Base-by-base conservation (phyloP, 2,113 vertebrate species). In the Protobothrops flavoviridis region DNA sequence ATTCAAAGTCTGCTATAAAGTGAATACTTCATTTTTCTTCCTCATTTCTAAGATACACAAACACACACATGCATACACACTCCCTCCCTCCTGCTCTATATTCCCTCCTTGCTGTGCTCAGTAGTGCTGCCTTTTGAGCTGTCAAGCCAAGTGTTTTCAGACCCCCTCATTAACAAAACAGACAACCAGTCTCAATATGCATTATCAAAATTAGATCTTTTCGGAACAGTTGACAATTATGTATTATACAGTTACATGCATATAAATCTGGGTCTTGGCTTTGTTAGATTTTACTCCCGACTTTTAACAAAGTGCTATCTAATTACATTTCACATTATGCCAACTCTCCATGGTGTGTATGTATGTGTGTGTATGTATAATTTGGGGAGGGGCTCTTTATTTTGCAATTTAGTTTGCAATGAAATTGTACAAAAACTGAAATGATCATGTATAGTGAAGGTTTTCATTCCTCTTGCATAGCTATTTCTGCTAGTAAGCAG, bases 121-220 rank as follows among this genome's bases (percentile, higher is more conserved):
- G 94, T 93, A 87, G 88, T 94, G 96, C 95, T 97, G 96, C 95
- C 94, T 96, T 97, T 94, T 94, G 96, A 96, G 97, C 95, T 97
- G 97, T 97, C 97, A 97, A 96, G 95, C 95, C 94, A 97, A 97
- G 96, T 96, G 96, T 97, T 97, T 97, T 97, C 97, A 96, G 97
- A 97, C 97, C 93, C 93, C 57, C 93, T 96, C 95, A 95, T 96
- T 96, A 97, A 95, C 94, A 96, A 93, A 95, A 94, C 96, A 97
- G 92, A 92, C 97, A 97, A 95, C 95, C 95, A 95, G 95, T 95
- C 97, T 97, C 97, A 96, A 97, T 97, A 96, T 96, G 96, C 94
- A 92, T 97, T 98, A 98, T 97, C 98, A 97, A 97, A 97, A 98
- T 97, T 97, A 98, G 97, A 97, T 98, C 97, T 98, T 97, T 97